Percentiles rank a stretch among this genome's conserved stretches.
phyloP scores from a whole-genome alignment of 2,113 vertebrate genomes.

The Hydropotes inermis region DNA sequence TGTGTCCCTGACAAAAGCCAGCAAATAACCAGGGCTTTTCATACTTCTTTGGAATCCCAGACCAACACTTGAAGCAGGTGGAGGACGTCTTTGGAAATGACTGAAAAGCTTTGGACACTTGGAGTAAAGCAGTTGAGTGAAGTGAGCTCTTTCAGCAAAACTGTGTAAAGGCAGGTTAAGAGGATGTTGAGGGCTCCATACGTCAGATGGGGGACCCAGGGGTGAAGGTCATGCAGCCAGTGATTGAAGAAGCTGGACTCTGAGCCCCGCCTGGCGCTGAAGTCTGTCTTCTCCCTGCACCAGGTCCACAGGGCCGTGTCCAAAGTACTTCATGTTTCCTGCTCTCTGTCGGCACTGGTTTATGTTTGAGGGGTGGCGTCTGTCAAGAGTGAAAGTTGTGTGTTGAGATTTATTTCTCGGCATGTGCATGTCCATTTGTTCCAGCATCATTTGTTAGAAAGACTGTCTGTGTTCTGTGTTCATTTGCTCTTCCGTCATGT shows the following conservation, averaged over 20 bases:
- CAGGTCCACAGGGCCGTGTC: not conserved
- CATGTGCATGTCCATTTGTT: not conserved
- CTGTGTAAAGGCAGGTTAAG: not conserved
- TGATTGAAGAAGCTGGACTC: not conserved
- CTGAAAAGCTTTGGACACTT: not conserved
- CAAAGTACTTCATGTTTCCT: not conserved
- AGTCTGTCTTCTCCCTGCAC: not conserved
- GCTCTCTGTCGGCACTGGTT: not conserved
- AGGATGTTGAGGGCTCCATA: not conserved
- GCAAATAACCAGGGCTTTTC: not conserved
- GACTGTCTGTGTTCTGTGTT: not conserved
- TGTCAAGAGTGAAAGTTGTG: not conserved
- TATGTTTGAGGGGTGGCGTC: not conserved
- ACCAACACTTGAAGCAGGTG: not conserved
- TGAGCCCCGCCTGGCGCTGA: not conserved
- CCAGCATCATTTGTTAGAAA: not conserved
- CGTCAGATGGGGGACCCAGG: not conserved
- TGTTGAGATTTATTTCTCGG: not conserved
- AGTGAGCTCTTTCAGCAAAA: not conserved
- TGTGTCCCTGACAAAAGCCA: not conserved
- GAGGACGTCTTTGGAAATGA: conserved; percentile 3
- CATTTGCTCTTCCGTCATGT: not conserved
- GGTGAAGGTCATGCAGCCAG: not conserved
- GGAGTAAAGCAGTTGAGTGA: not conserved
- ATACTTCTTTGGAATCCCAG: not conserved